Base-by-base conservation (phyloP, 2,113 vertebrate species). In the Platycercus adscitus region DNA sequence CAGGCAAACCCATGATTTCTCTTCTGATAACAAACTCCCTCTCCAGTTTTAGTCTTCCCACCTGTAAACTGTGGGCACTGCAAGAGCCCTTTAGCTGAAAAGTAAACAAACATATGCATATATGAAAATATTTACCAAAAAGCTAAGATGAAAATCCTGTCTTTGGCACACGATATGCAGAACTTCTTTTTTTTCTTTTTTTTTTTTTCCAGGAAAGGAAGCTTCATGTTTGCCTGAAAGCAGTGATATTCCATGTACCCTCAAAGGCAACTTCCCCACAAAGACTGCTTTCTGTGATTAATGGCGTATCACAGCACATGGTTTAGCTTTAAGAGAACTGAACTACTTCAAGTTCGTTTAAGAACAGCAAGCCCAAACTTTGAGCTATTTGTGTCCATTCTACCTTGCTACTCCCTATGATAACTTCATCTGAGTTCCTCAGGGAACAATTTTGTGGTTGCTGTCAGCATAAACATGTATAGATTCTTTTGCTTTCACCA, bases 401-500 rank as follows among this genome's bases (percentile, higher is more conserved):
- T 31, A 76, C 52, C 61, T 91, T 90, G 37, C 46, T 81, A 13
- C 16, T 84, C 55, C 25, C 17, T 76, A 39, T 35, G 43, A 90
- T 83, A 91, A 56, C 47, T 96, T 66, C 19, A 72, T 86, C 63
- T 92, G 47, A 69, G 55, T 53, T 91, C 69, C 83, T 65, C 5
- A 24, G 77, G 77, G 88, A 88, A 56, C 43, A 23, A 26, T 94
- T 92, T 41, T 79, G 73, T 81, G 72, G n/a, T 68, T 96, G 60
- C 52, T 92, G 82, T 94, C 86, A 93, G 12, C 49, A 84, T 46
- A 84, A 78, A 41, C 31, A 79, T 89, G 11, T 79, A 71, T 76
- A 93, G 92, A 89, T 95, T 88, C 43, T 68, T 88, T 77, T 52
- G n/a, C 65, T 93, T 93, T 91, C 83, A 90, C 61, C 77, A 53